Evolutionary conservation across 2,113 vertebrate genomes (phyloP).

Genomic region (Tamias sibiricus): DNA sequence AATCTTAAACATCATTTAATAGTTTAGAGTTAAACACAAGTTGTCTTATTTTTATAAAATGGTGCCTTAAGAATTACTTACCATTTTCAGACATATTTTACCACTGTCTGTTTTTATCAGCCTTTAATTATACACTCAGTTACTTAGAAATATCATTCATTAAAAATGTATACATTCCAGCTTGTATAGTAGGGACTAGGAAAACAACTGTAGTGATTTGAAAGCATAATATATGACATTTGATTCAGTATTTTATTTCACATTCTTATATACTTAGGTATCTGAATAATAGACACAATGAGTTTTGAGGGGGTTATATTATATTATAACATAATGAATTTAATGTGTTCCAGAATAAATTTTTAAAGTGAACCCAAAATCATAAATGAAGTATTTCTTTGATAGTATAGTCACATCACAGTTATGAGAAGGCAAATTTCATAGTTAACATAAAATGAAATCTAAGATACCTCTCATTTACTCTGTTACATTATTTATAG

Average conservation of each 20-base stretch:
- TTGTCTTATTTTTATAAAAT: slow-evolving; percentile 39
- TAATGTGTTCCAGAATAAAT: neutral
- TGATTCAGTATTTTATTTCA: neutral
- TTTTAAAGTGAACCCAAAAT: slow-evolving; percentile 25
- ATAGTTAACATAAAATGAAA: slow-evolving; percentile 14
- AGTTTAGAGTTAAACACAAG: neutral
- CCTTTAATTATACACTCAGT: neutral
- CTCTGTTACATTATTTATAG: neutral
- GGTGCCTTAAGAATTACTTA: slow-evolving; percentile 5
- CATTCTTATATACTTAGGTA: neutral
- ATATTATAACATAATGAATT: neutral
- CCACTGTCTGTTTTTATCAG: neutral
- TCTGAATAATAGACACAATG: neutral
- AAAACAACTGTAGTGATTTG: neutral
- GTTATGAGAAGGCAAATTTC: neutral
- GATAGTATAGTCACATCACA: neutral
- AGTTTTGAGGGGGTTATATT: neutral
- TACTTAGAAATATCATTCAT: neutral
- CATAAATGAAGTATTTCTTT: neutral
- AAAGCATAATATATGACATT: neutral
- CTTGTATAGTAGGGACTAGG: neutral
- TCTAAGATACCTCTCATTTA: neutral
- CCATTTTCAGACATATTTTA: neutral
- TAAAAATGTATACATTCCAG: neutral
- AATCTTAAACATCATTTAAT: neutral